Conservation (phyloP, 2,888 invertebrate genomes). For the Thereva nobilitata region DNA sequence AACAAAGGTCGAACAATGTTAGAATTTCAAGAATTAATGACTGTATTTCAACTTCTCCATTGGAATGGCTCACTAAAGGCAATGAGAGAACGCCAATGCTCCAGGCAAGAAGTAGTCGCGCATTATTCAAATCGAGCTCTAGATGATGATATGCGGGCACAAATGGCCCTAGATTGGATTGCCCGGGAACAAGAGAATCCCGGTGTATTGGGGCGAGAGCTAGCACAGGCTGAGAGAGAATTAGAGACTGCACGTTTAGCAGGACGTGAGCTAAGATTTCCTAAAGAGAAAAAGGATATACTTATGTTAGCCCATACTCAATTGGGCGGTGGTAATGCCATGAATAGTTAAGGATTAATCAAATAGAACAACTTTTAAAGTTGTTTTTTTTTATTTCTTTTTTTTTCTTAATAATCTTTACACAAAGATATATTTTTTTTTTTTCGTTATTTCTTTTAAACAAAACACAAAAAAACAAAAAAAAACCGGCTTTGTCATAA, state of each 20-base stretch:
- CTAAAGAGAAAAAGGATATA: constrained; percentile 95
- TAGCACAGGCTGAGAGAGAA: constrained; percentile 84
- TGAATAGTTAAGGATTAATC: constrained; percentile 42
- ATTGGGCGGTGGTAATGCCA: constrained; percentile 60
- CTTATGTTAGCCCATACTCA: constrained; percentile 86
- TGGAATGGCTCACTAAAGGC: constrained; percentile 97
- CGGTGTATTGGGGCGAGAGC: constrained; percentile 77
- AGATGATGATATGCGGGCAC: constrained; percentile 94
- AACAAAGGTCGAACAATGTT: constrained; percentile 93
- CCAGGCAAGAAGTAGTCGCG: constrained; percentile 88
- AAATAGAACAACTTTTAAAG: too few relatives aligned
- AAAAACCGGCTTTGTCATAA: too few relatives aligned
- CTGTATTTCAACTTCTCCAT: constrained; percentile 93
- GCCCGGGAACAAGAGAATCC: constrained; percentile 76
- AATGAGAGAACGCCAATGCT: constrained; percentile 93
- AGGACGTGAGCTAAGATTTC: constrained; percentile 88
- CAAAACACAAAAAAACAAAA: not conserved
- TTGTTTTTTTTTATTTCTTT: not conserved
- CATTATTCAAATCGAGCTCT: constrained; percentile 91
- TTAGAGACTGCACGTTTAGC: constrained; percentile 83
- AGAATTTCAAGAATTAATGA: constrained; percentile 96
- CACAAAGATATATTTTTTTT: constrained; percentile 1
- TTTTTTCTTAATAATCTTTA: not conserved
- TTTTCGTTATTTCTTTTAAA: not conserved
- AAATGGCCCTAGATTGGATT: constrained; percentile 96